A percentile compares a stretch with the other conserved stretches of the same genome.
Conservation (phyloP, 2,888 invertebrate genomes). For the Ormyrus labotus region DNA sequence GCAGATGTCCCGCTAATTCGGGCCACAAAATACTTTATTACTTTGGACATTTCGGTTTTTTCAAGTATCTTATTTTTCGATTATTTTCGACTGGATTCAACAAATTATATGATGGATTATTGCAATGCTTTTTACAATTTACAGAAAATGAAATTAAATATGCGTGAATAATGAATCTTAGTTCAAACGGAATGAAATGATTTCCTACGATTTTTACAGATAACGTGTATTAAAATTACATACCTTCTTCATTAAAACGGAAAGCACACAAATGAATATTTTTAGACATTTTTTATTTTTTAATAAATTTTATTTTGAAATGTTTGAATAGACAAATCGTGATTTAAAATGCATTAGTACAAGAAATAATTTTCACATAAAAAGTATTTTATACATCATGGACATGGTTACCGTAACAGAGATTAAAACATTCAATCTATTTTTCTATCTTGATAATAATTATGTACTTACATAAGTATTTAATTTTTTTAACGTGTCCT, state of each 20-base stretch:
- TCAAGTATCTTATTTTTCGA: too few relatives aligned
- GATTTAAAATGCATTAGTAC: slow-evolving; percentile 27
- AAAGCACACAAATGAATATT: slow-evolving; percentile 1
- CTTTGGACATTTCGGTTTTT: neutral
- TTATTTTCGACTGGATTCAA: neutral
- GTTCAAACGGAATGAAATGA: neutral
- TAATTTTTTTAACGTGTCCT: slow-evolving; percentile 1
- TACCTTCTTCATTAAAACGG: slow-evolving; percentile 10
- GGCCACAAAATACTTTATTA: neutral
- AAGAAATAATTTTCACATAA: neutral
- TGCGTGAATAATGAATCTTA: neutral
- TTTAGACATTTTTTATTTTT: neutral
- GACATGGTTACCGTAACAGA: neutral
- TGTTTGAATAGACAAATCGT: neutral
- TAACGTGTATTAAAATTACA: slow-evolving; percentile 8
- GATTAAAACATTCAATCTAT: neutral
- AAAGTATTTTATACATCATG: neutral
- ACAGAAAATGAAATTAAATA: neutral
- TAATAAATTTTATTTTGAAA: neutral
- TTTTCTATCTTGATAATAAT: neutral
- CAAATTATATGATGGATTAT: neutral
- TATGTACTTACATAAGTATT: neutral
- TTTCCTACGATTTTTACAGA: slow-evolving; percentile 17
- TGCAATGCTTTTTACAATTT: neutral
- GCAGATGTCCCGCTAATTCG: slow-evolving; percentile 35